A percentile compares a stretch with the other conserved stretches of the same genome.
Evolutionary conservation across 2,797 vertebrate genomes (phyloP).

Genomic region (Brotula barbata): DNA sequence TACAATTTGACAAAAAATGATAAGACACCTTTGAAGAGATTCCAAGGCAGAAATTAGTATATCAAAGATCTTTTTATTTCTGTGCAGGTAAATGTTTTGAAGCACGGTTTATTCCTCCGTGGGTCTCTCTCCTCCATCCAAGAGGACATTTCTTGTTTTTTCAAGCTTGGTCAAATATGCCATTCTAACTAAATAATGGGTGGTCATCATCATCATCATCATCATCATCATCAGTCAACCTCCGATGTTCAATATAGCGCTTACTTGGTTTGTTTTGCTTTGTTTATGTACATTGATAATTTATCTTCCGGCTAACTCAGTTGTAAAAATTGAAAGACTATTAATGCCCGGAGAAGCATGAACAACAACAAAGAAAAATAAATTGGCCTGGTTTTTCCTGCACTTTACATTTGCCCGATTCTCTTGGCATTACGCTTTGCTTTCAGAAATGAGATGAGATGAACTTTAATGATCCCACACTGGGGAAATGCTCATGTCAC

Average conservation of each 20-base stretch:
- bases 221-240: constrained; percentile 20
- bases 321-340: neutral
- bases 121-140: neutral
- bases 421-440: constrained; percentile 18
- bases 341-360: constrained; percentile 1
- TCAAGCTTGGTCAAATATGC: constrained; percentile 6
- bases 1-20: neutral
- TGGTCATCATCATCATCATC: too few species aligned
- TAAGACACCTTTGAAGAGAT: neutral
- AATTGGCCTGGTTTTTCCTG: constrained; percentile 5
- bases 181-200: neutral
- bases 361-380: constrained; percentile 9
- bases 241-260: constrained; percentile 7
- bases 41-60: constrained; percentile 2
- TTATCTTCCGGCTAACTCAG: neutral
- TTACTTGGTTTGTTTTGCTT: constrained; percentile 12
- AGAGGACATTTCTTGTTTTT: constrained; percentile 1
- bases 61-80: neutral
- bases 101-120: neutral
- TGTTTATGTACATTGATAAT: neutral
- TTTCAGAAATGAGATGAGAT: constrained; percentile 24
- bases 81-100: neutral
- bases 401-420: constrained; percentile 15
- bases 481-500: too few species aligned
- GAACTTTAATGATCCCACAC: too few species aligned